These are phyloP conservation scores for Saturnia japonica DNA, from an alignment of 2,888 invertebrate genomes.

Conservation along the genomic window DNA sequence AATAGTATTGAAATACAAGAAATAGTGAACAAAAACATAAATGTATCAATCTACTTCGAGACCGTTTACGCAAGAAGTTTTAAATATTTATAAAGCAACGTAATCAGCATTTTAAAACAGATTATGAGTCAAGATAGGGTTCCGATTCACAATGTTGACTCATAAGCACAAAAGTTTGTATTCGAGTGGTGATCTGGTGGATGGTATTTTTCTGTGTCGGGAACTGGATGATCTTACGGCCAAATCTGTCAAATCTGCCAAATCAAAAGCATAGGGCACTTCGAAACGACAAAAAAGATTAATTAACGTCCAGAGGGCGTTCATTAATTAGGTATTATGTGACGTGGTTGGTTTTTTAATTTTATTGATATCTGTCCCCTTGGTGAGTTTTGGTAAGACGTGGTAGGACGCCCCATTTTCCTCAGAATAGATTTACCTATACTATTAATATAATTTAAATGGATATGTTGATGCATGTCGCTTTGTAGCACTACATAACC, in stretches of 20 bases:
- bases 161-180: background rate
- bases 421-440: too few relatives aligned
- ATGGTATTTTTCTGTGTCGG: background rate
- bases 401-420: too few relatives aligned
- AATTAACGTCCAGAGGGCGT: too few relatives aligned
- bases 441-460: too few relatives aligned
- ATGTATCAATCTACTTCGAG: background rate
- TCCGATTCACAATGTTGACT: background rate
- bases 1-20: background rate
- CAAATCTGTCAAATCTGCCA: background rate
- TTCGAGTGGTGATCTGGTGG: background rate
- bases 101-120: background rate
- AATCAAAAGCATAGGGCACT: background rate
- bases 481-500: too few relatives aligned
- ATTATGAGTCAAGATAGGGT: background rate
- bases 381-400: too few relatives aligned
- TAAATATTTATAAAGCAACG: constrained; percentile 6
- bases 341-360: too few relatives aligned
- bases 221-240: background rate
- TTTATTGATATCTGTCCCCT: too few relatives aligned
- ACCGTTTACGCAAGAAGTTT: background rate
- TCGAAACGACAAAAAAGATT: background rate
- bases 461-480: too few relatives aligned
- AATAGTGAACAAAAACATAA: background rate
- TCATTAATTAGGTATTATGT: too few relatives aligned